Base-by-base conservation (phyloP, 2,888 invertebrate genomes). In the Trissolcus brochymenae region DNA sequence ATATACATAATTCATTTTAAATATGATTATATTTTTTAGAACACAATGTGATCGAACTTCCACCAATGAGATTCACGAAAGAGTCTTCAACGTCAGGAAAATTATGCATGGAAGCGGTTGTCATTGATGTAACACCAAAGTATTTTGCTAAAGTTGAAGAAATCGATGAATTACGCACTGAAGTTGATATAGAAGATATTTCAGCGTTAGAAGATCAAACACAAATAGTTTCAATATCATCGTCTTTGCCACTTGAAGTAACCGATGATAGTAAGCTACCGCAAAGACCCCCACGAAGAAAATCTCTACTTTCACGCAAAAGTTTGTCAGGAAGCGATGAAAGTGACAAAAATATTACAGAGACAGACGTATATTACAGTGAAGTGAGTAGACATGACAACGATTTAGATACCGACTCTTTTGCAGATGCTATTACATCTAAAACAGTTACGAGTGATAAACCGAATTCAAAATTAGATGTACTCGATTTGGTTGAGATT, bases 81-180 rank as follows among this genome's bases (percentile, higher is more conserved):
- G 96, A 97, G 90, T 95, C 96, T 0, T 96, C 96, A 0, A 95
- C 94, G 7, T 95, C 96, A 0, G 96, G 96, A 4, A 96, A 96
- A 86, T 90, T 97, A 1, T 88, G 96, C 0, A 96, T 97, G 95
- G 96, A 97, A 90, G 97, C 97, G 0, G 94, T 96, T 25, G 94
- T 97, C 13, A 96, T 97, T 62, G 97, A 97, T 80, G 95, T 97
- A 0, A 94, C 95, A 0, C 95, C 95, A 0, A 95, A 96, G 81
- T 95, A 95, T 83, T 96, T 96, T 84, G 91, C 92, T 0, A 91
- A 93, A n/a, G 93, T 93, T 2, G 94, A 93, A 81, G 95, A 95
- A 84, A 96, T 95, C 85, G 95, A 96, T 84, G 96, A 96, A 86
- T 90, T 95, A 75, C 91, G 95, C 64, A 96, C 96, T 0, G 96